A percentile compares a stretch with the other conserved stretches of the same genome.
These are phyloP conservation scores for Copidosoma floridanum DNA, from an alignment of 1,140 invertebrate species.

Conservation along the genomic window DNA sequence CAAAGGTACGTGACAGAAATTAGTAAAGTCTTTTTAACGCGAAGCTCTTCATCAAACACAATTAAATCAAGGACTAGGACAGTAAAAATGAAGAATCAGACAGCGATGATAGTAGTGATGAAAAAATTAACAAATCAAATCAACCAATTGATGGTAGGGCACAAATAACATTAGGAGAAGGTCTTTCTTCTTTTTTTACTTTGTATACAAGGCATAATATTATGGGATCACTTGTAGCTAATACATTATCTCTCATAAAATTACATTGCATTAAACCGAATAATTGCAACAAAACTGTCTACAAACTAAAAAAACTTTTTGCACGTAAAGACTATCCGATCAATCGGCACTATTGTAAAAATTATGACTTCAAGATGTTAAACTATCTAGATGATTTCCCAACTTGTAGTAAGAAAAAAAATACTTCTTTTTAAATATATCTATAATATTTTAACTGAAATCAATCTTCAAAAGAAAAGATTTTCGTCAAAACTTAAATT, in stretches of 20 bases:
- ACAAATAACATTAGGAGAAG: background rate
- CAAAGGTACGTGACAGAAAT: too few relatives aligned
- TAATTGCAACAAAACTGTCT: background rate
- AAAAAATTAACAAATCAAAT: background rate
- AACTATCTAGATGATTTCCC: too few relatives aligned
- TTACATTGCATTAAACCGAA: background rate
- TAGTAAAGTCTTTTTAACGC: too few relatives aligned
- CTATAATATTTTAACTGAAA: background rate
- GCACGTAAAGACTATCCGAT: too few relatives aligned
- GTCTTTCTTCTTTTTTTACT: background rate
- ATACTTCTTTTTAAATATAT: background rate
- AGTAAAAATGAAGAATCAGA: background rate
- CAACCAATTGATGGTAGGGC: background rate
- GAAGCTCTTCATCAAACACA: too few relatives aligned
- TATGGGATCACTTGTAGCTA: background rate
- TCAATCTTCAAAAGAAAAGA: background rate
- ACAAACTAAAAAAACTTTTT: background rate
- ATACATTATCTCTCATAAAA: background rate
- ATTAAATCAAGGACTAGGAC: too few relatives aligned
- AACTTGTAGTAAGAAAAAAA: too few relatives aligned
- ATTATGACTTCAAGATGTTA: conserved; percentile 4
- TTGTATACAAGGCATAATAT: background rate
- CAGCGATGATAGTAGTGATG: background rate
- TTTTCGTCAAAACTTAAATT: conserved; percentile 8
- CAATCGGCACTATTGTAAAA: conserved; percentile 23